Percentiles rank a stretch among this genome's conserved stretches.
Conservation (phyloP, 2,797 vertebrate species). For the Delichon dasypus region DNA sequence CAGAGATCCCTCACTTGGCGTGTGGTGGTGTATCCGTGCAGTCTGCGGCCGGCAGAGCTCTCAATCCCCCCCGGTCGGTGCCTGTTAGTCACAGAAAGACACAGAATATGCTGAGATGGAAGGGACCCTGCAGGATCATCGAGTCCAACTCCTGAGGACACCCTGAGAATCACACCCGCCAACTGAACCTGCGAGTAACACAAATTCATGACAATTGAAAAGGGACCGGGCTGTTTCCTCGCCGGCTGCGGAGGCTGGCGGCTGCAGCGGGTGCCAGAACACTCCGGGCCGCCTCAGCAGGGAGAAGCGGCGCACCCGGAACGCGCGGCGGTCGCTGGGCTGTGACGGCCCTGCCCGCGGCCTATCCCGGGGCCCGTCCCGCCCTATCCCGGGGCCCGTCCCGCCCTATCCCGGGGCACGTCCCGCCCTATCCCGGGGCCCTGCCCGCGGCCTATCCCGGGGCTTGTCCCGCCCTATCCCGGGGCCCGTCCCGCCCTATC, state of each 20-base stretch:
- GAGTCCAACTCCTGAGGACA: not conserved
- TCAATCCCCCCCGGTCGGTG: fast-evolving
- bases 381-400: not conserved
- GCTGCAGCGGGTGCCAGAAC: too few species aligned
- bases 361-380: too few species aligned
- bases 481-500: not conserved
- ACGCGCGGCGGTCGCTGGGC: not conserved
- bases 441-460: too few species aligned
- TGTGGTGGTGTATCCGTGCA: not conserved
- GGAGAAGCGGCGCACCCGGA: fast-evolving
- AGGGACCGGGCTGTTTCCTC: fast-evolving
- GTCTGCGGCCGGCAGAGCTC: not conserved
- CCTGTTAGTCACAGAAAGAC: not conserved
- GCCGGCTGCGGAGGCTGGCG: not conserved
- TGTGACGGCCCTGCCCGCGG: not conserved
- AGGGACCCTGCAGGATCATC: not conserved
- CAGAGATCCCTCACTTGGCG: not conserved
- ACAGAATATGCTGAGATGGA: fast-evolving
- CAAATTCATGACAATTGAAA: fast-evolving
- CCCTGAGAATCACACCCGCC: not conserved
- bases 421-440: not conserved
- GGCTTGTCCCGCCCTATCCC: not conserved
- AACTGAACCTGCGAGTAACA: fast-evolving
- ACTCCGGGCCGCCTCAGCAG: fast-evolving
- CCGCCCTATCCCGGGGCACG: not conserved